A percentile compares a stretch with the other conserved stretches of the same genome.
These are phyloP conservation scores for Psammodynastes pulverulentus DNA, from an alignment of 2,113 vertebrate genomes.

Conservation along the genomic window DNA sequence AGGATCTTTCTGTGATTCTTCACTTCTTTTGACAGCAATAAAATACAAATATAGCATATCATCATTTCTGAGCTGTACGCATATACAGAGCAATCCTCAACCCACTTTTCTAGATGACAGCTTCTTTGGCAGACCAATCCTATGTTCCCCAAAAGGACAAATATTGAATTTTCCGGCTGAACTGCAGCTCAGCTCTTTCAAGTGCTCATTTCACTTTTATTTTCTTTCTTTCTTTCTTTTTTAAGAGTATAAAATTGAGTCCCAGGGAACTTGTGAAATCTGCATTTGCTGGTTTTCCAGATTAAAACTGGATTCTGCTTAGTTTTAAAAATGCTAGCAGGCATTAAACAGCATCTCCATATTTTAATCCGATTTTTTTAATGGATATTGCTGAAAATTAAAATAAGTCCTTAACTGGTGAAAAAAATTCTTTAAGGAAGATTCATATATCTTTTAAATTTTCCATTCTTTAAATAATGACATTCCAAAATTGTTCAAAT, in stretches of 20 bases:
- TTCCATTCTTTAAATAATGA: background rate
- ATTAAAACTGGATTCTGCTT: background rate
- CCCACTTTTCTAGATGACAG: background rate
- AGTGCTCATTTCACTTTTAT: background rate
- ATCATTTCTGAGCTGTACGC: background rate
- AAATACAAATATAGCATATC: background rate
- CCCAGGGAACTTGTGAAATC: background rate
- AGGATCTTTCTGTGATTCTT: background rate
- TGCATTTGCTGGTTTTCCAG: slow-evolving; percentile 23
- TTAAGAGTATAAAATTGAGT: background rate
- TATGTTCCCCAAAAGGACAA: slow-evolving; percentile 4
- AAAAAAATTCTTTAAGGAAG: background rate
- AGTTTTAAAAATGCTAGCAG: slow-evolving; percentile 1
- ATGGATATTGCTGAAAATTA: background rate
- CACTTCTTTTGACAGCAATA: background rate
- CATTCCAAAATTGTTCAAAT: background rate
- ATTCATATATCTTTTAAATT: background rate
- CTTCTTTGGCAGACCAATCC: background rate
- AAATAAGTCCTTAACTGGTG: background rate
- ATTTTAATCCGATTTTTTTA: background rate
- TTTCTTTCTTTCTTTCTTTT: background rate
- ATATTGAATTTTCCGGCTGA: slow-evolving; percentile 21
- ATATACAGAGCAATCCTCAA: background rate
- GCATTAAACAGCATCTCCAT: background rate
- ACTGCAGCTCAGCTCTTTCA: background rate